Conservation (phyloP, 2,888 invertebrate species). For the Tetheella fluctuosa region DNA sequence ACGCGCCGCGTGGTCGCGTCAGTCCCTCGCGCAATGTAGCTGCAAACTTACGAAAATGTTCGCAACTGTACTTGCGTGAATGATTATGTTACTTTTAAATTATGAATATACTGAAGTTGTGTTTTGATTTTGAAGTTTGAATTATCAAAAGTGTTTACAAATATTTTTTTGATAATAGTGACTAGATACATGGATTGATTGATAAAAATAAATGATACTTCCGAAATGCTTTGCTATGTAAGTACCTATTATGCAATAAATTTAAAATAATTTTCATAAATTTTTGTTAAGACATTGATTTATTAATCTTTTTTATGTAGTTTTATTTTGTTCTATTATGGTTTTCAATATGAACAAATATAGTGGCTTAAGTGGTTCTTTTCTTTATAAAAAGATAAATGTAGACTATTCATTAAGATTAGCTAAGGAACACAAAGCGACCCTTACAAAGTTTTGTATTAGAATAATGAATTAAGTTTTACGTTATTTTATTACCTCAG, state of each 20-base stretch:
- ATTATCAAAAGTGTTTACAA: neutral
- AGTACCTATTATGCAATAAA: conserved; percentile 42
- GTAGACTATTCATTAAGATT: neutral
- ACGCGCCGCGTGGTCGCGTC: neutral
- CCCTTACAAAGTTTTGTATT: neutral
- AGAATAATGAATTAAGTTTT: neutral
- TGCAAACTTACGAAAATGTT: conserved; percentile 8
- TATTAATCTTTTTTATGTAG: too few relatives aligned
- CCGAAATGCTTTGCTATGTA: conserved; percentile 78
- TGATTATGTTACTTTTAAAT: neutral
- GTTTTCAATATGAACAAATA: neutral
- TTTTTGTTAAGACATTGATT: neutral
- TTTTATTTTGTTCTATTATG: too few relatives aligned
- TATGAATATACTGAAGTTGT: neutral
- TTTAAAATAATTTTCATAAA: neutral
- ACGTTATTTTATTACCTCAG: neutral
- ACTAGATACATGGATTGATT: conserved; percentile 26
- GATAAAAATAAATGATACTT: conserved; percentile 46
- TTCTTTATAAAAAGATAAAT: neutral
- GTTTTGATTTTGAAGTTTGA: neutral
- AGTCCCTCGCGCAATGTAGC: neutral
- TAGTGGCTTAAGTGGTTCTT: neutral
- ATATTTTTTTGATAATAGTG: conserved; percentile 9
- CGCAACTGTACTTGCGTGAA: neutral
- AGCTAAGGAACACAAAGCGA: neutral